Base-by-base conservation (phyloP, 2,888 invertebrate genomes). In the Pilophorus perplexus region DNA sequence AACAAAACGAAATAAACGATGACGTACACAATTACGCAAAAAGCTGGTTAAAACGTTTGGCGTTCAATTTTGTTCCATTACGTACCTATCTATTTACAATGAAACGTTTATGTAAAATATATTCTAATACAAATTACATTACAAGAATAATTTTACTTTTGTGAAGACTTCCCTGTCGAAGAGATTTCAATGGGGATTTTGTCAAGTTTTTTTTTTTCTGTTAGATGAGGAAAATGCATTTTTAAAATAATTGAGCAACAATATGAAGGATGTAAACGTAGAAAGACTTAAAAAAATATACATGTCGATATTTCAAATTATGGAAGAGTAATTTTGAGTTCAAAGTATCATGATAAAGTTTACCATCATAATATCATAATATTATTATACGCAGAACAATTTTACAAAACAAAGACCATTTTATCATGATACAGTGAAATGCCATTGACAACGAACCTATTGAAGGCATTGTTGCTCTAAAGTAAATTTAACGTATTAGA, bases 71-170 rank as follows among this genome's bases (percentile, higher is more conserved):
- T 25, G 6, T 52, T 46, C 20, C n/a, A n/a, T 37, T 67, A 27
- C 14, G 27, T 46, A 16, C 44, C 42, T 40, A 46, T 65, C 12
- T 67, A 68, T 66, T 25, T 57, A 66, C 59, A 55, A 38, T 25
- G 62, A 55, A 55, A 59, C 54, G 54, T 46, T 60, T 67, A 64
- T 68, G 57, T 68, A 68, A 68, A 67, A 68, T 68, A 68, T 68
- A 68, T 66, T 67, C 54, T 65, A 65, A 68, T 66, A 66, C 44
- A 54, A 68, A 68, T n/a, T 64, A 66, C 64, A 12, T 67, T 68
- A 68, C 64, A 68, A 68, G 68, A 68, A 68, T 68, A 68, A 68
- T 67, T 67, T 68, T 48, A 46, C 46, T 28, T 33, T 20, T 12
- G 27, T 20, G 44, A 44, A 27, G 40, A 62, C 59, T 66, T 68